phyloP scores from a whole-genome alignment of 2,113 vertebrate species.

The Pseudopodoces humilis region DNA sequence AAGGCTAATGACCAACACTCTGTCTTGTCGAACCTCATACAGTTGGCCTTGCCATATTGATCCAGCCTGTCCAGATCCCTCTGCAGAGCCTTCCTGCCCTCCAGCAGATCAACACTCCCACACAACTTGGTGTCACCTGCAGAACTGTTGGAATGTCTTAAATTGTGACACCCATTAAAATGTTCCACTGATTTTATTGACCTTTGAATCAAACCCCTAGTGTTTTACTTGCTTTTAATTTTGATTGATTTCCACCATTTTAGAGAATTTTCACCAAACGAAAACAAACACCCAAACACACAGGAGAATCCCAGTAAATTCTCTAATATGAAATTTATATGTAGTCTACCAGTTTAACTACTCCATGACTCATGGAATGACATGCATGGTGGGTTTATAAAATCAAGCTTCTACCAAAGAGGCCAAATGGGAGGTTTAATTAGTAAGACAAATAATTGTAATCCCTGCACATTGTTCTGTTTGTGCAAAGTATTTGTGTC shows the following conservation, averaged over 20 bases:
- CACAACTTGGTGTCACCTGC: not conserved
- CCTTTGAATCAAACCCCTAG: not conserved
- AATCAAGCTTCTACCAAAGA: constrained; percentile 4
- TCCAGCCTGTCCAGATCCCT: not conserved
- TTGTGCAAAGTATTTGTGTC: not conserved
- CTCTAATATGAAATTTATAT: not conserved
- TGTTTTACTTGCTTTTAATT: not conserved
- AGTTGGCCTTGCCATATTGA: not conserved
- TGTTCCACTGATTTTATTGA: not conserved
- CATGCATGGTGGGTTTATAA: not conserved
- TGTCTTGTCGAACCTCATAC: not conserved
- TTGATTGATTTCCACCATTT: not conserved
- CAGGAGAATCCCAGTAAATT: not conserved
- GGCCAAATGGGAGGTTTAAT: constrained; percentile 21
- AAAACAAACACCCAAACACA: not conserved
- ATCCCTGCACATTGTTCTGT: not conserved
- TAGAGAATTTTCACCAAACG: not conserved
- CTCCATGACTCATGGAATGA: not conserved
- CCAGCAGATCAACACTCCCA: not conserved
- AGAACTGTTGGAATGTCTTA: not conserved
- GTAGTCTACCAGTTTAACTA: not conserved
- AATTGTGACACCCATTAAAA: not conserved
- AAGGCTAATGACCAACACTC: not conserved
- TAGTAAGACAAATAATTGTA: not conserved
- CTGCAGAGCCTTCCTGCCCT: not conserved